Evolutionary conservation across 2,888 invertebrate genomes (phyloP).

Genomic region (Phyllotreta cruciferae): DNA sequence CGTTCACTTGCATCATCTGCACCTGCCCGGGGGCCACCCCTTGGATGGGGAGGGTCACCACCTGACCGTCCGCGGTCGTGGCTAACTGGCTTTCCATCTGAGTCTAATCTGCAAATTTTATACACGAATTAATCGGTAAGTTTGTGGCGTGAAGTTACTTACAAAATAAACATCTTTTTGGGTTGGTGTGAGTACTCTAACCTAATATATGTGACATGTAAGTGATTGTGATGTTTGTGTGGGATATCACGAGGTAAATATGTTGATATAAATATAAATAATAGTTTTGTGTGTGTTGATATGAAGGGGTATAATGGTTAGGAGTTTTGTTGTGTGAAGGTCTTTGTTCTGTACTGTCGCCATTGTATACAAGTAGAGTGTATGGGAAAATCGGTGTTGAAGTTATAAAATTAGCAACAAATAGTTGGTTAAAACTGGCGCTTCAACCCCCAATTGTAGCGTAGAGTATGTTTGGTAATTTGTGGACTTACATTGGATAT

Average conservation of each 20-base stretch:
- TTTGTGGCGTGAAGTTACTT: too few species aligned
- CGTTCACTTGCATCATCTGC: constrained; percentile 66
- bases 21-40: constrained; percentile 65
- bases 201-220: too few species aligned
- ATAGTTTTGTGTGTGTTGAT: too few species aligned
- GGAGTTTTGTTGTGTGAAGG: constrained; percentile 29
- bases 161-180: too few species aligned
- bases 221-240: not conserved
- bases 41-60: constrained; percentile 64
- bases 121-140: too few species aligned
- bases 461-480: constrained; percentile 68
- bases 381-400: too few species aligned
- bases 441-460: constrained; percentile 54
- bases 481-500: constrained; percentile 79
- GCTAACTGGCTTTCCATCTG: constrained; percentile 65
- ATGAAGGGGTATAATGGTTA: too few species aligned
- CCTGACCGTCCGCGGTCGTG: constrained; percentile 70
- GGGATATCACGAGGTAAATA: too few species aligned
- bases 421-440: constrained; percentile 52
- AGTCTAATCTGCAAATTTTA: not conserved
- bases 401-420: constrained; percentile 42
- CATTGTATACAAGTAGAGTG: constrained; percentile 36
- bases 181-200: too few species aligned
- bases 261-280: too few species aligned
- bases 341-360: constrained; percentile 38